Evolutionary conservation across 2,888 invertebrate genomes (phyloP).

Genomic region (Coleophora flavipennella): DNA sequence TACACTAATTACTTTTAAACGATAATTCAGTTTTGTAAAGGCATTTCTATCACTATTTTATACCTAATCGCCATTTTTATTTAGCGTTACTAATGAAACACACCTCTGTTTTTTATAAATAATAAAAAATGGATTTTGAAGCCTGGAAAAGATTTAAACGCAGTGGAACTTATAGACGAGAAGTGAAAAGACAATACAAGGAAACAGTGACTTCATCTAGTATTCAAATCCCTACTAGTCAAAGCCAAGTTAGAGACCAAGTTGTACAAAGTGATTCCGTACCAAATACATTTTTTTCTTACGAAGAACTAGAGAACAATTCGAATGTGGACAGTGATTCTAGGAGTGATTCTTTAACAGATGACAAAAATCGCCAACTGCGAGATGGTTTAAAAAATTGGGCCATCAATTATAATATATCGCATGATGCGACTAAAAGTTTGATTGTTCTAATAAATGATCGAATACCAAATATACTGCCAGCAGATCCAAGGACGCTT

Average conservation of each 20-base stretch:
- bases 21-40: too few relatives aligned
- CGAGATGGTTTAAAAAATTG: constrained; percentile 5
- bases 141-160: constrained; percentile 3
- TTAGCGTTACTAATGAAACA: too few relatives aligned
- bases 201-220: constrained; percentile 1
- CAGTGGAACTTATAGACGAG: constrained; percentile 5
- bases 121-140: constrained; percentile 14
- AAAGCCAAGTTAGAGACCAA: neutral
- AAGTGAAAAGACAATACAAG: constrained; percentile 5
- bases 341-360: neutral
- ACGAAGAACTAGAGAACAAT: neutral
- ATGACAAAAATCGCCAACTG: constrained; percentile 2
- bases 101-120: too few relatives aligned
- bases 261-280: constrained; percentile 2
- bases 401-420: constrained; percentile 12
- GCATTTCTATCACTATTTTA: too few relatives aligned
- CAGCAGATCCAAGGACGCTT: constrained; percentile 11
- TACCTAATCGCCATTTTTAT: too few relatives aligned
- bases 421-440: constrained; percentile 7
- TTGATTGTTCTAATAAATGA: constrained; percentile 9
- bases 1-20: too few relatives aligned
- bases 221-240: neutral
- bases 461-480: constrained; percentile 4
- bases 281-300: constrained; percentile 2
- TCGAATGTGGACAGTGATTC: neutral